A percentile compares a stretch with the other conserved stretches of the same genome.
phyloP scores from a whole-genome alignment of 1,140 invertebrate species.

The Orius insidiosus region DNA sequence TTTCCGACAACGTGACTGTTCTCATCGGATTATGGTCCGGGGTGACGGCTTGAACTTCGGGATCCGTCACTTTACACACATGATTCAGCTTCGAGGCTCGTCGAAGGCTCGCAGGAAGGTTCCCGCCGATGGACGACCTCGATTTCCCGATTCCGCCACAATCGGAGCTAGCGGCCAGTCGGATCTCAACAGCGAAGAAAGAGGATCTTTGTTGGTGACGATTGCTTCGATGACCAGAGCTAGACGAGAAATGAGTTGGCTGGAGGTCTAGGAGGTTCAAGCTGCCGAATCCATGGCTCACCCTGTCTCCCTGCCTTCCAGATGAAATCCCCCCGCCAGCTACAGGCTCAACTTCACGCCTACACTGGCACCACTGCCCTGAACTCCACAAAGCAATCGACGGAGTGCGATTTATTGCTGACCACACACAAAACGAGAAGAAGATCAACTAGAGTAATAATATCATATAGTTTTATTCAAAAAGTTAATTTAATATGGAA shows the following conservation, averaged over 20 bases:
- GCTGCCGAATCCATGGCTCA: slow-evolving; percentile 43
- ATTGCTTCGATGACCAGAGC: background rate
- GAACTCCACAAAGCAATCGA: slow-evolving; percentile 83
- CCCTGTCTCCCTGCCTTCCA: slow-evolving; percentile 29
- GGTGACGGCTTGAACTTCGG: slow-evolving; percentile 59
- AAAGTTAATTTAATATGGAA: too few species aligned
- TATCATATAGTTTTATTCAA: too few species aligned
- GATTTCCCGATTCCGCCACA: slow-evolving; percentile 29
- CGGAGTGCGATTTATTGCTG: slow-evolving; percentile 80
- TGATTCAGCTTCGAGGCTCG: slow-evolving; percentile 29
- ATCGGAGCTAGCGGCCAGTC: slow-evolving; percentile 13
- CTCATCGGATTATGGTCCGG: slow-evolving; percentile 49
- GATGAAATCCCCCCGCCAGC: slow-evolving; percentile 20
- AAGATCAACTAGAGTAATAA: slow-evolving; percentile 66
- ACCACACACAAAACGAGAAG: slow-evolving; percentile 81
- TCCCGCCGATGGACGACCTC: slow-evolving; percentile 31
- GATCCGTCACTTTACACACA: slow-evolving; percentile 35
- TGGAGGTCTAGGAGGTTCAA: slow-evolving; percentile 26
- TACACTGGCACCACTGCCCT: slow-evolving; percentile 68
- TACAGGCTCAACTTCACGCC: slow-evolving; percentile 20
- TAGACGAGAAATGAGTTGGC: background rate
- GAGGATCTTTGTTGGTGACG: background rate
- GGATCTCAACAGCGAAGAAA: slow-evolving; percentile 20
- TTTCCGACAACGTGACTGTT: slow-evolving; percentile 20
- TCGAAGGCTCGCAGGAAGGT: slow-evolving; percentile 29